Percentiles rank a stretch among this genome's conserved stretches.
These are phyloP conservation scores for Alethe diademata DNA, from an alignment of 2,113 vertebrate genomes.

Conservation along the genomic window DNA sequence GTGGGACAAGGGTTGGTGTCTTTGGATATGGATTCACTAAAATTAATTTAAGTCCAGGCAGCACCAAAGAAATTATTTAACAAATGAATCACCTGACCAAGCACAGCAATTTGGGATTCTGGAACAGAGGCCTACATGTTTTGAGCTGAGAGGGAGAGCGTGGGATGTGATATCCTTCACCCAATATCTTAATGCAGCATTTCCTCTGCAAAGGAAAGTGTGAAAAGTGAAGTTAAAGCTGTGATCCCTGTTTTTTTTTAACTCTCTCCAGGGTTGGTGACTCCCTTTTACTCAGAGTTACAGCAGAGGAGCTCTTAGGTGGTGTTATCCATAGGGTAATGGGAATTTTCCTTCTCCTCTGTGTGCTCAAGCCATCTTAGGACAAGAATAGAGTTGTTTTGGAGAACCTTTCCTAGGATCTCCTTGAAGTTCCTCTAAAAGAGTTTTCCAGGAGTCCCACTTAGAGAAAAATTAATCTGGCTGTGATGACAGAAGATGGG, in stretches of 20 bases:
- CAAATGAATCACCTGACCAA: background rate
- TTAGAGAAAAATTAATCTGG: background rate
- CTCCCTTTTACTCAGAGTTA: background rate
- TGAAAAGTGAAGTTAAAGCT: slow-evolving; percentile 12
- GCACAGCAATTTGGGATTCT: background rate
- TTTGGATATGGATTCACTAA: background rate
- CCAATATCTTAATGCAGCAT: background rate
- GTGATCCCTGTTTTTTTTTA: background rate
- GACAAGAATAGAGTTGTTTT: background rate
- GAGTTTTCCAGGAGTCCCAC: background rate
- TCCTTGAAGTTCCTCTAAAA: background rate
- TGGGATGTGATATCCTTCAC: slow-evolving; percentile 23
- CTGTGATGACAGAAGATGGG: background rate
- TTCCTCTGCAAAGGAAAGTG: background rate
- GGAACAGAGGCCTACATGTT: background rate
- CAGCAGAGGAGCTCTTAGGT: background rate
- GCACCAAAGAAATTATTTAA: background rate
- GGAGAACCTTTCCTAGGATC: background rate
- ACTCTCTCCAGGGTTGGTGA: background rate
- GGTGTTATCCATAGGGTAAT: background rate
- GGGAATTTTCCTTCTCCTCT: background rate
- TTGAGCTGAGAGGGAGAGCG: background rate
- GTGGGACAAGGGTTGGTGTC: background rate
- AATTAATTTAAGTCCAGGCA: background rate
- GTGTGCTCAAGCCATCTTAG: background rate